phyloP scores from a whole-genome alignment of 2,113 vertebrate genomes.

The Pteronura brasiliensis region DNA sequence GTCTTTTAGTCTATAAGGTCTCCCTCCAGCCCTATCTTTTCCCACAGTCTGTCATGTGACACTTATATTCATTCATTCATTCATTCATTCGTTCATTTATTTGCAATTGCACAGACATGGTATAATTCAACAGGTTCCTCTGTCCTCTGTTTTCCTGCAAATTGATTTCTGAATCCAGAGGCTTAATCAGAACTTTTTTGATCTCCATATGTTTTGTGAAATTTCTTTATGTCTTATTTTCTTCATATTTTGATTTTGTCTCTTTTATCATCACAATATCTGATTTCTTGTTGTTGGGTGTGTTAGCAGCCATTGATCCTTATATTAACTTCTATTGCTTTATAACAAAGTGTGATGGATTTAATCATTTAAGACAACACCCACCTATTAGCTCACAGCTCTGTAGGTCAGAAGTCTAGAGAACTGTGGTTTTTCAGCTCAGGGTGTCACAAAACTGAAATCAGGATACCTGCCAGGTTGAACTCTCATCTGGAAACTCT shows the following conservation, averaged over 20 bases:
- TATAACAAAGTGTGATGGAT: background rate
- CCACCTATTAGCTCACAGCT: background rate
- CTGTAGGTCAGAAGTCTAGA: background rate
- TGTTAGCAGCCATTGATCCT: background rate
- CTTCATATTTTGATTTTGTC: background rate
- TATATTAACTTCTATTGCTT: background rate
- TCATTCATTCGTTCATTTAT: background rate
- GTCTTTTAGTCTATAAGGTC: background rate
- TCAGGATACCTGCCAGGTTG: no score
- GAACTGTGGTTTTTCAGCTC: background rate
- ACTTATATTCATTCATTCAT: background rate
- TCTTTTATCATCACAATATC: background rate
- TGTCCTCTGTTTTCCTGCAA: background rate
- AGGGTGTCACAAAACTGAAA: background rate
- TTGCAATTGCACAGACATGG: background rate
- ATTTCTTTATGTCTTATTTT: background rate
- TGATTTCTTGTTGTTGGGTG: background rate
- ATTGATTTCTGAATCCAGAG: background rate
- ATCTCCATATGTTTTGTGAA: background rate
- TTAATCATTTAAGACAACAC: background rate
- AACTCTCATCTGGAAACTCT: background rate
- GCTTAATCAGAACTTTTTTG: background rate
- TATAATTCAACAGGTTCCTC: background rate
- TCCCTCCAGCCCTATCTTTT: background rate
- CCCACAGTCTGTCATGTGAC: background rate